These are phyloP conservation scores for Choristoneura fumiferana DNA, from an alignment of 1,140 invertebrate genomes.

Conservation along the genomic window DNA sequence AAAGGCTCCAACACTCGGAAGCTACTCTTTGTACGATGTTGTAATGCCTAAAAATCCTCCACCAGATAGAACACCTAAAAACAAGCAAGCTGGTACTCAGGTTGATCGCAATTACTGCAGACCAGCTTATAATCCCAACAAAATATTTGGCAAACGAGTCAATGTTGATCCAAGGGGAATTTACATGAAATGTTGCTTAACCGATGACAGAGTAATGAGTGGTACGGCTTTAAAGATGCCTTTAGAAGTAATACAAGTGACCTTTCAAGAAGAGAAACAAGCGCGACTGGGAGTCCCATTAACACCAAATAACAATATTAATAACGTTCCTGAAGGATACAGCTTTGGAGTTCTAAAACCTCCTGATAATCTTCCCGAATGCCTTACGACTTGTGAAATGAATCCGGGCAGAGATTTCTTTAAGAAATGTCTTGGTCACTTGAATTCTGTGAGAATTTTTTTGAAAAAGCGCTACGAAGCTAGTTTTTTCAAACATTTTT, in stretches of 20 bases:
- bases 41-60: slow-evolving; percentile 57
- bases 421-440: slow-evolving; percentile 60
- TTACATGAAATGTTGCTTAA: slow-evolving; percentile 65
- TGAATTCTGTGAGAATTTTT: slow-evolving; percentile 66
- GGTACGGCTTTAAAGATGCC: slow-evolving; percentile 30
- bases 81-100: slow-evolving; percentile 65
- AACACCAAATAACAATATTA: slow-evolving; percentile 72
- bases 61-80: slow-evolving; percentile 54
- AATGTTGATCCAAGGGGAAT: slow-evolving; percentile 69
- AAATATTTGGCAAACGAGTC: slow-evolving; percentile 70
- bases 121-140: slow-evolving; percentile 45
- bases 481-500: slow-evolving; percentile 61
- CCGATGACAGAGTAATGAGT: slow-evolving; percentile 60
- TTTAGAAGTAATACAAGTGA: slow-evolving; percentile 62
- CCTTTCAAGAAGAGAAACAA: slow-evolving; percentile 53
- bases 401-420: slow-evolving; percentile 64
- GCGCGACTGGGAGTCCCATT: slow-evolving; percentile 60
- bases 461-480: slow-evolving; percentile 57
- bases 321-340: slow-evolving; percentile 63
- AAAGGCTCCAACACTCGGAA: slow-evolving; percentile 48
- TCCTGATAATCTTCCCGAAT: slow-evolving; percentile 49
- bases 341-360: slow-evolving; percentile 64
- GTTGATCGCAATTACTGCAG: slow-evolving; percentile 60
- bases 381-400: slow-evolving; percentile 60
- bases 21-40: slow-evolving; percentile 49